Evolutionary conservation across 2,113 vertebrate species (phyloP).

Genomic region (Cinclus mexicanus): DNA sequence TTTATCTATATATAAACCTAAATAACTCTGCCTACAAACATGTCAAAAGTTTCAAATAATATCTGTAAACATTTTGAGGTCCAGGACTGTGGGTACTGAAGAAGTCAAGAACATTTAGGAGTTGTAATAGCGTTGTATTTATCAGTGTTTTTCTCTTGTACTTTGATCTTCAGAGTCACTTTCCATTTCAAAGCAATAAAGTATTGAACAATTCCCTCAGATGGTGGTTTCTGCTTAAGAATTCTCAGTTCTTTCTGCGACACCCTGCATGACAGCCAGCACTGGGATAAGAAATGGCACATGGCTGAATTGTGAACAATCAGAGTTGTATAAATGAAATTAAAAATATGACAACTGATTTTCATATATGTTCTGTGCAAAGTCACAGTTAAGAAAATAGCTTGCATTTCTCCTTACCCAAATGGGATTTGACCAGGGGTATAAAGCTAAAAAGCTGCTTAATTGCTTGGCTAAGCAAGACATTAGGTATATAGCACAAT

Average conservation of each 20-base stretch:
- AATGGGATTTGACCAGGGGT: not conserved
- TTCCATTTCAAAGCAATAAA: slow-evolving; percentile 54
- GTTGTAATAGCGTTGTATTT: slow-evolving; percentile 4
- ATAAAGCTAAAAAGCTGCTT: not conserved
- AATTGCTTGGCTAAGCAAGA: not conserved
- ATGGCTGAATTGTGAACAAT: not conserved
- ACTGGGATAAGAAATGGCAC: not conserved
- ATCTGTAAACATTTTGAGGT: not conserved
- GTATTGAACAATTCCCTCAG: slow-evolving; percentile 22
- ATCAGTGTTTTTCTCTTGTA: not conserved
- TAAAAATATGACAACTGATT: not conserved
- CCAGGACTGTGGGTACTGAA: not conserved
- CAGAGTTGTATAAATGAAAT: not conserved
- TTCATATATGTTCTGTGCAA: not conserved
- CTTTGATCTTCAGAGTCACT: slow-evolving; percentile 39
- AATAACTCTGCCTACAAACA: not conserved
- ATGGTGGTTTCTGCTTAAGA: slow-evolving; percentile 8
- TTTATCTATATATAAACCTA: not conserved
- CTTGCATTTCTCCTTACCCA: not conserved
- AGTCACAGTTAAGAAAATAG: not conserved
- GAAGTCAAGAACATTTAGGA: not conserved
- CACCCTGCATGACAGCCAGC: not conserved
- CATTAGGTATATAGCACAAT: not conserved
- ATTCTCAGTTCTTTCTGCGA: not conserved
- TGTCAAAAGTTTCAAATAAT: not conserved